A percentile compares a stretch with the other conserved stretches of the same genome.
Evolutionary conservation across 1,140 invertebrate genomes (phyloP).

Genomic region (Oryctes rhinoceros): DNA sequence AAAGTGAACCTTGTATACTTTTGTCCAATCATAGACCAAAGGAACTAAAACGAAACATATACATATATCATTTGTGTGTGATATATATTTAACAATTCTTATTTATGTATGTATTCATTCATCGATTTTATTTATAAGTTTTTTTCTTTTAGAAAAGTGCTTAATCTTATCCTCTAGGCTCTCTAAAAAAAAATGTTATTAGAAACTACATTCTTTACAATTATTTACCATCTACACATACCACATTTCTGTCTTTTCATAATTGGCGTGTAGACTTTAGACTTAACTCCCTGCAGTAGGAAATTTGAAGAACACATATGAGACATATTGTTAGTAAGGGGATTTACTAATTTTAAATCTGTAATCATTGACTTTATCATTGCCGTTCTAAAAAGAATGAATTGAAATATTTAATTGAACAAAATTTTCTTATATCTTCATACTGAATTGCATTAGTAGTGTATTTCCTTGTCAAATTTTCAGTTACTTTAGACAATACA

Average conservation of each 20-base stretch:
- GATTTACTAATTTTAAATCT: neutral
- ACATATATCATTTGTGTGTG: too few species aligned
- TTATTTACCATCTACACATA: neutral
- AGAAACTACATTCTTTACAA: neutral
- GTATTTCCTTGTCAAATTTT: constrained; percentile 5
- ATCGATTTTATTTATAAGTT: neutral
- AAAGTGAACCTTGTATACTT: too few species aligned
- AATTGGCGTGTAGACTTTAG: constrained; percentile 18
- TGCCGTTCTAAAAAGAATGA: neutral
- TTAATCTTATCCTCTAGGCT: constrained; percentile 28
- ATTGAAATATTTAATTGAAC: too few species aligned
- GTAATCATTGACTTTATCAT: constrained; percentile 25
- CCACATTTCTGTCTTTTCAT: constrained; percentile 29
- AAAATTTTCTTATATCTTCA: neutral
- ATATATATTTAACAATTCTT: too few species aligned
- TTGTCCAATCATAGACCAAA: too few species aligned
- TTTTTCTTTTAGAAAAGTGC: constrained; percentile 14
- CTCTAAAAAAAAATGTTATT: neutral
- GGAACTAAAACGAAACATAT: too few species aligned
- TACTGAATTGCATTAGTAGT: neutral
- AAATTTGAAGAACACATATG: neutral
- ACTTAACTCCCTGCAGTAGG: constrained; percentile 18
- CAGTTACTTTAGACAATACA: neutral
- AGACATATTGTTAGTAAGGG: too few species aligned
- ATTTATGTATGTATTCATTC: too few species aligned